Percentiles rank a stretch among this genome's conserved stretches.
Evolutionary conservation across 1,140 invertebrate species (phyloP).

Genomic region (Ladona fulva): DNA sequence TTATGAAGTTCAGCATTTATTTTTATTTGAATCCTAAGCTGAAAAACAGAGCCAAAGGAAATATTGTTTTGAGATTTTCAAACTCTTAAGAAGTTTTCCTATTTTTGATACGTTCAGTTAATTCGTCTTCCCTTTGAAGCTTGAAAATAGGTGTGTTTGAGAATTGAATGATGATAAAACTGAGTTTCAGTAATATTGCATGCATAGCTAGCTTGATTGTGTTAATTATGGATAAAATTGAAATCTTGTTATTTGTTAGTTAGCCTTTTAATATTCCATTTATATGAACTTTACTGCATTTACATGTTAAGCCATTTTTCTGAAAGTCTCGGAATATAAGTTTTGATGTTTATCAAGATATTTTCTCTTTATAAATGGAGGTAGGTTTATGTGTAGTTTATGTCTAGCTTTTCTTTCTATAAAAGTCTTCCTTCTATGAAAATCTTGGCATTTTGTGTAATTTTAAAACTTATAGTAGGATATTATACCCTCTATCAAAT

Average conservation of each 20-base stretch:
- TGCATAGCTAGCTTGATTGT: not conserved
- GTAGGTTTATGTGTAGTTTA: not conserved
- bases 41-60: too few species aligned
- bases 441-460: not conserved
- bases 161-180: not conserved
- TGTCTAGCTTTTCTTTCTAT: not conserved
- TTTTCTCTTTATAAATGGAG: not conserved
- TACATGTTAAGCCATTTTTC: not conserved
- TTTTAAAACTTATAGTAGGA: not conserved
- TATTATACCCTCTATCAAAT: not conserved
- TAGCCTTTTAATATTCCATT: not conserved
- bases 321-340: not conserved
- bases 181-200: not conserved
- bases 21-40: too few species aligned
- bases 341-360: not conserved
- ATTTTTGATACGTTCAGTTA: too few species aligned
- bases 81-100: too few species aligned
- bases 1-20: too few species aligned
- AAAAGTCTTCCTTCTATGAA: not conserved
- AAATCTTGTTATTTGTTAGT: not conserved
- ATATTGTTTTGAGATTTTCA: too few species aligned
- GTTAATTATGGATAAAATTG: not conserved
- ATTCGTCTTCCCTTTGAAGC: not conserved
- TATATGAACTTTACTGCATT: not conserved
- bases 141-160: not conserved